Conservation (phyloP, 2,113 vertebrate genomes). For the Eleginops maclovinus region DNA sequence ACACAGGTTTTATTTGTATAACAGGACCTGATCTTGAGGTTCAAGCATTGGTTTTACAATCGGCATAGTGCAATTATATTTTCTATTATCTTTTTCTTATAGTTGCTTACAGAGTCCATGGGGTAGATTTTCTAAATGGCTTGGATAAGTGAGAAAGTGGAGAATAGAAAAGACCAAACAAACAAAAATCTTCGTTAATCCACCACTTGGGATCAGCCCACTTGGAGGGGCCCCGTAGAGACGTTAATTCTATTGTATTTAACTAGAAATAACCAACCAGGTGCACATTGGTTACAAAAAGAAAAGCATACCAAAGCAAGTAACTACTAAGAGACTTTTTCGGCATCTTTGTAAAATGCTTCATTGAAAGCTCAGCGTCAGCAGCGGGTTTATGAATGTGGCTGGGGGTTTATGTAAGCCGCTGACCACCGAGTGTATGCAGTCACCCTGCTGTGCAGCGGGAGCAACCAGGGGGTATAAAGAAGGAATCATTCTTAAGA, state of each 20-base stretch:
- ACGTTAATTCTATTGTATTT: slow-evolving; percentile 13
- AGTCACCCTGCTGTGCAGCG: slow-evolving; percentile 19
- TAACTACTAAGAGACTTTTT: neutral
- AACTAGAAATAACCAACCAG: neutral
- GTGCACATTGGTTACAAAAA: slow-evolving; percentile 5
- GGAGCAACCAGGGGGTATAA: slow-evolving; percentile 13
- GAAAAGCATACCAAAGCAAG: neutral
- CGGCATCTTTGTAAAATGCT: slow-evolving; percentile 5
- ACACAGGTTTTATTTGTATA: neutral
- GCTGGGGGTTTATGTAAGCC: slow-evolving; percentile 37
- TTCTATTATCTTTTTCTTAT: slow-evolving; percentile 4
- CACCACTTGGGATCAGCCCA: slow-evolving; percentile 28
- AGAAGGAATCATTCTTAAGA: slow-evolving; percentile 23
- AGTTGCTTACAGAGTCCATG: slow-evolving; percentile 22
- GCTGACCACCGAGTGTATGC: slow-evolving; percentile 44
- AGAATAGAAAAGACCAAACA: slow-evolving; percentile 57
- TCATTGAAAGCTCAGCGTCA: slow-evolving; percentile 24
- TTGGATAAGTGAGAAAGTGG: slow-evolving; percentile 11
- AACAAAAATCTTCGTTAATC: slow-evolving; percentile 27
- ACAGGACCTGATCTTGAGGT: neutral
- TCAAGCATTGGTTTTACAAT: neutral
- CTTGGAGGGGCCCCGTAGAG: neutral
- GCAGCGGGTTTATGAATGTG: neutral
- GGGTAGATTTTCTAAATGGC: slow-evolving; percentile 34
- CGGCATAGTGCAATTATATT: neutral